Percentiles rank a stretch among this genome's conserved stretches.
These are phyloP conservation scores for Rhagonycha lutea DNA, from an alignment of 2,888 invertebrate genomes.

Conservation along the genomic window DNA sequence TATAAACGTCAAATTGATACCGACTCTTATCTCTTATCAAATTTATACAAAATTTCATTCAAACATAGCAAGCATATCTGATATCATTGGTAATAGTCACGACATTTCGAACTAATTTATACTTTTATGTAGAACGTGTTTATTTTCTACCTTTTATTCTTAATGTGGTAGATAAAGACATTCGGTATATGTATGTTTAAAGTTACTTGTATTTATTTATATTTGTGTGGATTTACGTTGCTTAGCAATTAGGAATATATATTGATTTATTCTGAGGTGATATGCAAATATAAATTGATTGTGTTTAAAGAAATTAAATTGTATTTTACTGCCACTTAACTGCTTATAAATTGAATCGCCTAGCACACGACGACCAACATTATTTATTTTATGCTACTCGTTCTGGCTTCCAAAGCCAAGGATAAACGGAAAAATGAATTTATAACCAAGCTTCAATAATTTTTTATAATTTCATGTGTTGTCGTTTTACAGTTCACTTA, in stretches of 20 bases:
- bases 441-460: not conserved
- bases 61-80: constrained; percentile 51
- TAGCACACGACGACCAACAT: not conserved
- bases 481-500: not conserved
- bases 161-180: constrained; percentile 28
- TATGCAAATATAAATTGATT: constrained; percentile 44
- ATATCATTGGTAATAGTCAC: constrained; percentile 53
- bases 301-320: constrained; percentile 22
- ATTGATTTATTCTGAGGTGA: constrained; percentile 44
- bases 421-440: not conserved
- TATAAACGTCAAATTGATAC: constrained; percentile 50
- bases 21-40: constrained; percentile 48
- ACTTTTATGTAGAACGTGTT: constrained; percentile 21
- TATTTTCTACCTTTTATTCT: constrained; percentile 25
- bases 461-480: not conserved
- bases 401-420: not conserved
- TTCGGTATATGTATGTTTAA: constrained; percentile 18
- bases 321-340: constrained; percentile 13
- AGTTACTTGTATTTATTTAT: constrained; percentile 37
- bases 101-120: constrained; percentile 36
- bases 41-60: constrained; percentile 55
- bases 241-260: constrained; percentile 51
- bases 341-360: not conserved
- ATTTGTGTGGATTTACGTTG: constrained; percentile 51
- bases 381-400: not conserved